Evolutionary conservation across 2,113 vertebrate species (phyloP), one percentile per base, ranked within the genome.

Genomic region (Thamnaconus septentrionalis): DNA sequence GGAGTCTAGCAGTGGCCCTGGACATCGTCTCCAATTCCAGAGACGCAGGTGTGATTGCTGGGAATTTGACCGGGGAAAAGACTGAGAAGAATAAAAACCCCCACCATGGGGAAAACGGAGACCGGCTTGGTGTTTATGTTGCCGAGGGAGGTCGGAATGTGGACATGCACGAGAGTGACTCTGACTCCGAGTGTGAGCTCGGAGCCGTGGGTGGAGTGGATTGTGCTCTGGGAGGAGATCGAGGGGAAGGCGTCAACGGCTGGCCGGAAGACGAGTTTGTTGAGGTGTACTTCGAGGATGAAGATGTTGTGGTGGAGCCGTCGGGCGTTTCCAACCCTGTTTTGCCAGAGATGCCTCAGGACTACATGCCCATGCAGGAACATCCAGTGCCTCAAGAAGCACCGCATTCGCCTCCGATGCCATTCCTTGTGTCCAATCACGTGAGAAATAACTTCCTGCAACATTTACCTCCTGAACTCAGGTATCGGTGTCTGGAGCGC

Each of bases 1-100:
- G 94, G 80, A 98, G 92, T 86, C 93, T 98, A 81, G 95, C 94
- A 57, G 96, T 91, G 55, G 96, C 96, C 69, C 88, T 98, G 77
- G 96, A 98, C 84, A 94, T 99, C 75, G 85, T 99, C 76, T 91
- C 92, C 69, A 95, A 91, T 60, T 93, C 95, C 72, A 94, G 91
- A 83, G 94, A 95, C 63, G 92, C 95, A 18, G 90, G 92, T 47
- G 89, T 90, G 69, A 89, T 96, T 72, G 94, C 88, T 85, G 89
- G 93, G 63, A 93, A 88, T 80, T 78, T 92, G 42, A 80, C 88
- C 8, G 76, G 83, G 57, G 92, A 90, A 53, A 86, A 91, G 49
- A 56, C 68, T 42, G 91, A 92, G 60, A 82, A 78, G 64, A 93
- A 90, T 53, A 92, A 91, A 84, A 88, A 79, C 11, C 51, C 83